These are phyloP conservation scores for Hyles euphorbiae DNA, from an alignment of 1,140 invertebrate species.

Conservation along the genomic window DNA sequence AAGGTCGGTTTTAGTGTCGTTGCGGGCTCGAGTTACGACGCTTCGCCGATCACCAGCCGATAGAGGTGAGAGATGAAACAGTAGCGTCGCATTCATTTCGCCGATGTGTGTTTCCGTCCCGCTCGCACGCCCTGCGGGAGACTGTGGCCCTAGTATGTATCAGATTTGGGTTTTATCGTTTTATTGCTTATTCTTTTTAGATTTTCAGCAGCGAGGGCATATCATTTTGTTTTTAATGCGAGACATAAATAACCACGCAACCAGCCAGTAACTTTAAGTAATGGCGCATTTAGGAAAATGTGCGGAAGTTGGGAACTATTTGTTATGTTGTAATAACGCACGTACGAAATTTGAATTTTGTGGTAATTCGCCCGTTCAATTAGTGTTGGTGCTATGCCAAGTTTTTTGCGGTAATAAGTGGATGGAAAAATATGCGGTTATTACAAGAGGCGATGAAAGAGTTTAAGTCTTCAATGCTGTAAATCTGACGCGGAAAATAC, in stretches of 20 bases:
- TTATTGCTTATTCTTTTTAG: slow-evolving; percentile 76
- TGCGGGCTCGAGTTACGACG: slow-evolving; percentile 60
- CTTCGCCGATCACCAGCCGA: slow-evolving; percentile 66
- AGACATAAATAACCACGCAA: slow-evolving; percentile 66
- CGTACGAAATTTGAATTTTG: slow-evolving; percentile 11
- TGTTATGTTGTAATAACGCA: slow-evolving; percentile 34
- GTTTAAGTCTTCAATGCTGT: too few relatives aligned
- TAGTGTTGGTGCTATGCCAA: slow-evolving; percentile 3
- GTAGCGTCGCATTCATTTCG: slow-evolving; percentile 71
- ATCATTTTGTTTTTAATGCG: slow-evolving; percentile 75
- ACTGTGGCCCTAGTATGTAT: slow-evolving; percentile 71
- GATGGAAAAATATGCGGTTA: too few relatives aligned
- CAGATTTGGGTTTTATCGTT: slow-evolving; percentile 75
- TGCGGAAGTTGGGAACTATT: slow-evolving; percentile 53
- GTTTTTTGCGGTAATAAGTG: background rate
- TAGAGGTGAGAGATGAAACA: slow-evolving; percentile 76
- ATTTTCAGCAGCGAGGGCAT: slow-evolving; percentile 73
- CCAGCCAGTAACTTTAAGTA: slow-evolving; percentile 58
- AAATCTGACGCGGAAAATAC: slow-evolving; percentile 6
- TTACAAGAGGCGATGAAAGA: too few relatives aligned
- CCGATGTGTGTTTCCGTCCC: slow-evolving; percentile 56
- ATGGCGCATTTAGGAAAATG: slow-evolving; percentile 62
- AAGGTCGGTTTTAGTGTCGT: slow-evolving; percentile 63
- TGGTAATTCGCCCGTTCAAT: slow-evolving; percentile 6
- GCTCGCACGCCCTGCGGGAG: slow-evolving; percentile 61